Conservation (phyloP, 1,140 invertebrate species). For the Heliothis virescens region DNA sequence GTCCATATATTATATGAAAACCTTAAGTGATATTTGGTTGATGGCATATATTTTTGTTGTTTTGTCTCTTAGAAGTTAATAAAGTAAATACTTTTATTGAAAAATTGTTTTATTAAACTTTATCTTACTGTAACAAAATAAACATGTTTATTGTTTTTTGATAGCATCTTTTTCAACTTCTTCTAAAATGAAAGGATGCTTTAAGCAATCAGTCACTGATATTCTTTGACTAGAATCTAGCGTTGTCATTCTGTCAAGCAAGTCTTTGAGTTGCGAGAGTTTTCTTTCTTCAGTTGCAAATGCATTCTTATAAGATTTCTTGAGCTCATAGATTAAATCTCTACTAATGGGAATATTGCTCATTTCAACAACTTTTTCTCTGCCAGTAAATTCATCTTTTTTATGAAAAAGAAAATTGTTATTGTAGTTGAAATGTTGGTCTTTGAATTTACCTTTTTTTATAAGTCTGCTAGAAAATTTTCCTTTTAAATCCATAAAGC, state of each 20-base stretch:
- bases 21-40: slow-evolving; percentile 80
- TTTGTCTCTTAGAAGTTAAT: slow-evolving; percentile 74
- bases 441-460: slow-evolving; percentile 96
- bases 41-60: slow-evolving; percentile 81
- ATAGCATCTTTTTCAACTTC: slow-evolving; percentile 88
- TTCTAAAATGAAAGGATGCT: slow-evolving; percentile 98
- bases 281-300: slow-evolving; percentile 95
- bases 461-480: slow-evolving; percentile 97
- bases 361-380: slow-evolving; percentile 97
- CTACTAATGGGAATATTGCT: slow-evolving; percentile 93
- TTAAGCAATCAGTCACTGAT: slow-evolving; percentile 96
- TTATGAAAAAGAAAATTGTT: slow-evolving; percentile 99
- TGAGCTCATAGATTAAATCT: slow-evolving; percentile 94
- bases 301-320: slow-evolving; percentile 93
- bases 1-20: slow-evolving; percentile 58
- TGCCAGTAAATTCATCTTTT: slow-evolving; percentile 98
- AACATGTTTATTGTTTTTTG: slow-evolving; percentile 47
- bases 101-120: slow-evolving; percentile 64
- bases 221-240: slow-evolving; percentile 97
- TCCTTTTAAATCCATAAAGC: slow-evolving; percentile 99
- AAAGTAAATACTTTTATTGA: slow-evolving; percentile 78
- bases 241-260: slow-evolving; percentile 96
- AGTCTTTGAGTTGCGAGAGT: slow-evolving; percentile 96
- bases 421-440: slow-evolving; percentile 98
- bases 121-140: slow-evolving; percentile 46